These are phyloP conservation scores for Sparus aurata DNA, from an alignment of 2,797 vertebrate genomes.

Conservation along the genomic window DNA sequence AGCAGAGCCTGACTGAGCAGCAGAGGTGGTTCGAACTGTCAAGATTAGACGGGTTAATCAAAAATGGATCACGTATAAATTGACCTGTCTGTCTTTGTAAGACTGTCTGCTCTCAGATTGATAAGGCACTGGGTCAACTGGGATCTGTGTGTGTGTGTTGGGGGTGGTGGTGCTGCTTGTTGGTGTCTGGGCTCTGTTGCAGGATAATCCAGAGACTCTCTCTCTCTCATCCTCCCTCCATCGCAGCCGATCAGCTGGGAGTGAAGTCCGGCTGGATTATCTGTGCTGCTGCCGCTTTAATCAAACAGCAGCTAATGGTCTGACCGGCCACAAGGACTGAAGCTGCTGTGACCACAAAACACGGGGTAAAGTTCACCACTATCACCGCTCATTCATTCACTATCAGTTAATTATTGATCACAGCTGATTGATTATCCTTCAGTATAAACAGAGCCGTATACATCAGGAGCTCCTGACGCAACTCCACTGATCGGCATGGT, in stretches of 20 bases:
- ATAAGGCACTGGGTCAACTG: conserved; percentile 24
- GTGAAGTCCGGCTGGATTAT: conserved; percentile 61
- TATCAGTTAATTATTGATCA: conserved; percentile 30
- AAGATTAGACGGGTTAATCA: background rate
- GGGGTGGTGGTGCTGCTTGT: background rate
- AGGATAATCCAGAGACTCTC: conserved; percentile 54
- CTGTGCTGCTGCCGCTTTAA: conserved; percentile 50
- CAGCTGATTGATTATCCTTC: background rate
- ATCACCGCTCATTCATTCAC: conserved; percentile 6
- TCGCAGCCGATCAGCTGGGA: conserved; percentile 13
- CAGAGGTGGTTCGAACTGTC: background rate
- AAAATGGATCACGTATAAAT: background rate
- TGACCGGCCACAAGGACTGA: conserved; percentile 17
- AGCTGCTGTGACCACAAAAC: background rate
- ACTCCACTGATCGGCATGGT: background rate
- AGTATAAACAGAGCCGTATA: background rate
- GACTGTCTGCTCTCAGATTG: background rate
- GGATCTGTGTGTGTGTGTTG: conserved; percentile 11
- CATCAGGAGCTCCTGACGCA: background rate
- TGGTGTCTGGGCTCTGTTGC: conserved; percentile 24
- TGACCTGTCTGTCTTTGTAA: background rate
- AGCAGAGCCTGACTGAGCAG: background rate
- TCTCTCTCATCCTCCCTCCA: conserved; percentile 36
- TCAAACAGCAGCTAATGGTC: conserved; percentile 61
- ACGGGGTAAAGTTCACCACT: conserved; percentile 31